Conservation (phyloP, 2,797 vertebrate species). For the Sebastolobus altivelis region DNA sequence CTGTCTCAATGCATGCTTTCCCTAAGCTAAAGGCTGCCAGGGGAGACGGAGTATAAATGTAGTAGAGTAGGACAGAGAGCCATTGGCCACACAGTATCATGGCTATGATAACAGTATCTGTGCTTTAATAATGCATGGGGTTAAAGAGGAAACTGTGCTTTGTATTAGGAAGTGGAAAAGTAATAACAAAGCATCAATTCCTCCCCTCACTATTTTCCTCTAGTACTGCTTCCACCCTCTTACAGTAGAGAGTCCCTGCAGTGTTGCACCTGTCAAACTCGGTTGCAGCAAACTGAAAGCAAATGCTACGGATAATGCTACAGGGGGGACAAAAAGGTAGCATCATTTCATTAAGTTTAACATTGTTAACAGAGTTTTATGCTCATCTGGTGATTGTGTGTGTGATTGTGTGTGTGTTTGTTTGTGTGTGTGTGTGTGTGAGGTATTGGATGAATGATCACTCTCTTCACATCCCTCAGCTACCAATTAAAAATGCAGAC, state of each 20-base stretch:
- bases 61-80: constrained; percentile 24
- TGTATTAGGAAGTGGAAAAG: constrained; percentile 53
- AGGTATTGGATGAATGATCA: constrained; percentile 16
- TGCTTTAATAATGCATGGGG: constrained; percentile 68
- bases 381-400: neutral
- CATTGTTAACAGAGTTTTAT: neutral
- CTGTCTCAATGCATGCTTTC: constrained; percentile 17
- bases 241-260: neutral
- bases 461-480: constrained; percentile 28
- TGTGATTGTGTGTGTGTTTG: neutral
- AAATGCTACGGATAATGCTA: neutral
- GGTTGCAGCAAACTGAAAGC: constrained; percentile 13
- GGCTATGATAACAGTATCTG: constrained; percentile 30
- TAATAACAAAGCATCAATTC: constrained; percentile 46
- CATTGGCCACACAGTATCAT: constrained; percentile 41
- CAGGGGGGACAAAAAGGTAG: neutral
- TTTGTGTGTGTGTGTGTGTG: neutral
- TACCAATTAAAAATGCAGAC: constrained; percentile 48
- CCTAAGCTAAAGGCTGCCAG: constrained; percentile 18
- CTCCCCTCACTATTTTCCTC: neutral
- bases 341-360: constrained; percentile 27
- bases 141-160: constrained; percentile 61
- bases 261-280: constrained; percentile 6
- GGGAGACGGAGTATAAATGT: constrained; percentile 22
- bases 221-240: neutral